Evolutionary conservation across 1,140 invertebrate genomes (phyloP), one percentile per base, ranked within the genome.

Genomic region (Rhopalosiphum padi): DNA sequence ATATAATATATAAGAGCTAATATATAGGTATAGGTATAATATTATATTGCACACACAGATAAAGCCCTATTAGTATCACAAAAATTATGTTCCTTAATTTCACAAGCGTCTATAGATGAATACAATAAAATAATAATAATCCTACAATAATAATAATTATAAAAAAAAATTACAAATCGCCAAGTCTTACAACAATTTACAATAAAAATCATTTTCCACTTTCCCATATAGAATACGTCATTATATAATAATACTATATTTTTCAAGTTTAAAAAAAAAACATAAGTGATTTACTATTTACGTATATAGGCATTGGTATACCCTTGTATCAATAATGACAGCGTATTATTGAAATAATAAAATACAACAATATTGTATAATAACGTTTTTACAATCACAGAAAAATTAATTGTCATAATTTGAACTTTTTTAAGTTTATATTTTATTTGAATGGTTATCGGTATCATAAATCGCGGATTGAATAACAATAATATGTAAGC

Each of bases 1-100:
- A 87, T 87, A 87, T 48, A 87, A 48, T 87, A 87, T 87, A 51
- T 51, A 46, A 87, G 22, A 87, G 85, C 85, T 85, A 85, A 68
- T 85, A 85, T 43, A 43, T 87, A 87, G 60, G 30, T 60, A 86
- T 46, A 48, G 85, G 25, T 87, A 21, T 21, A 48, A 87, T n/a
- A 87, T 87, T n/a, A 87, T 87, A 87, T 87, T 87, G 85, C 43
- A 43, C 15, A n/a, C 43, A 37, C 43, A 87, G 85, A 87, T 37
- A 87, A 87, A 87, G 85, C 85, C 85, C 85, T 87, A 22, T 86
- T 43, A 86, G 85, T 86, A 87, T 18, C 25, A 48, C 37, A n/a
- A 18, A 87, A 15, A 87, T 87, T 87, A 87, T 37, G 85, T 87
- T 37, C 30, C 30, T 21, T 48, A 48, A 25, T 87, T 87, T 46